Percentiles rank a stretch among this genome's conserved stretches.
phyloP scores from a whole-genome alignment of 2,797 vertebrate species.

The Periophthalmus magnuspinnatus region DNA sequence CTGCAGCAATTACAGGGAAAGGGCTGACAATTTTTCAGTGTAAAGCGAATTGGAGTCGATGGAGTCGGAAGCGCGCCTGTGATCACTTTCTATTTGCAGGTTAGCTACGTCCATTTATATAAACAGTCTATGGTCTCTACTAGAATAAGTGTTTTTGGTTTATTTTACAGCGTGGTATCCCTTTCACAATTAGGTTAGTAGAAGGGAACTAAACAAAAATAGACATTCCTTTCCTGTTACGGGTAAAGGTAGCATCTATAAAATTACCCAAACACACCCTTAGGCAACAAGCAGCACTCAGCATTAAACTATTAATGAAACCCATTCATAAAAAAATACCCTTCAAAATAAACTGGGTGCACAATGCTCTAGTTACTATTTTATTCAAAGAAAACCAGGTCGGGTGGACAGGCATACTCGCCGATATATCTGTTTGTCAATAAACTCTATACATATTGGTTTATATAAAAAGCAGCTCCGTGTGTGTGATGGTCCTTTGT shows the following conservation, averaged over 20 bases:
- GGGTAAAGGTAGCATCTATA: neutral
- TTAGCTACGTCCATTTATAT: too few relatives aligned
- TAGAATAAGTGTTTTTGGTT: neutral
- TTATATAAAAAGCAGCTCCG: conserved; percentile 48
- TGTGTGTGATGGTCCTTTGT: conserved; percentile 45
- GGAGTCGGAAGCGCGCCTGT: too few relatives aligned
- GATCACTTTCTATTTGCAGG: too few relatives aligned
- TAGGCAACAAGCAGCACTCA: neutral
- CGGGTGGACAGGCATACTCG: conserved; percentile 15
- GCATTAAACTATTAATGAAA: neutral
- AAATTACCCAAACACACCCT: neutral
- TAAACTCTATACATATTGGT: conserved; percentile 55
- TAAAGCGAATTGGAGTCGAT: too few relatives aligned
- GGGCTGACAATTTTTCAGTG: too few relatives aligned
- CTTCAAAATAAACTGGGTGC: neutral
- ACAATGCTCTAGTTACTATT: neutral
- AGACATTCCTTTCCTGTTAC: neutral
- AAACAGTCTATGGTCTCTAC: too few relatives aligned
- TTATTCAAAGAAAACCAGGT: neutral
- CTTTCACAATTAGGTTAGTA: neutral
- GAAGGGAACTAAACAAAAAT: neutral
- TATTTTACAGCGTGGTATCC: neutral
- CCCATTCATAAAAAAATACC: neutral
- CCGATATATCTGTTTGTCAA: conserved; percentile 65
- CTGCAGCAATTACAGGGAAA: too few relatives aligned